phyloP scores from a whole-genome alignment of 2,888 invertebrate species.

The Syrista parreyssii region DNA sequence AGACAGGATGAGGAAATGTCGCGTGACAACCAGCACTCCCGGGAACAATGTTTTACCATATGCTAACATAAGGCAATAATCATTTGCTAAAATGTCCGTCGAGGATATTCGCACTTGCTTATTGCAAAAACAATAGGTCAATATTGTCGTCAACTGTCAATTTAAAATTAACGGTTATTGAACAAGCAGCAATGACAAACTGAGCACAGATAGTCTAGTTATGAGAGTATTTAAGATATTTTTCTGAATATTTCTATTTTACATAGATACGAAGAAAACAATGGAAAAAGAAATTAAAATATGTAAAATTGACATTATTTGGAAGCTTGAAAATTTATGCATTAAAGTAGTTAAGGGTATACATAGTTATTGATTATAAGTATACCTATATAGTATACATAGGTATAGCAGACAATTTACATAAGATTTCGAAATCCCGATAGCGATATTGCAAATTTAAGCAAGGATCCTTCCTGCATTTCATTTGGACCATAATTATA shows the following conservation, averaged over 20 bases:
- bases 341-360: neutral
- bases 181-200: neutral
- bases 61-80: neutral
- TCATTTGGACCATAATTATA: neutral
- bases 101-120: neutral
- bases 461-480: neutral
- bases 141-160: neutral
- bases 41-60: neutral
- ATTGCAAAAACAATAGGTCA: neutral
- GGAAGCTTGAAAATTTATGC: neutral
- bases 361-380: too few relatives aligned
- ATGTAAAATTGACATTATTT: neutral
- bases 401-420: neutral
- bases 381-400: too few relatives aligned
- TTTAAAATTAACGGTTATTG: neutral
- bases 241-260: neutral
- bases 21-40: neutral
- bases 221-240: neutral
- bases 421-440: neutral
- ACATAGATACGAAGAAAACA: neutral
- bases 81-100: neutral
- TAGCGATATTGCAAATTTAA: neutral
- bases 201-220: neutral
- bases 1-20: neutral
- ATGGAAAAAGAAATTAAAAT: neutral